Evolutionary conservation across 2,888 invertebrate genomes (phyloP), one percentile per base, ranked within the genome.

Genomic region (Strigamia maritima): DNA sequence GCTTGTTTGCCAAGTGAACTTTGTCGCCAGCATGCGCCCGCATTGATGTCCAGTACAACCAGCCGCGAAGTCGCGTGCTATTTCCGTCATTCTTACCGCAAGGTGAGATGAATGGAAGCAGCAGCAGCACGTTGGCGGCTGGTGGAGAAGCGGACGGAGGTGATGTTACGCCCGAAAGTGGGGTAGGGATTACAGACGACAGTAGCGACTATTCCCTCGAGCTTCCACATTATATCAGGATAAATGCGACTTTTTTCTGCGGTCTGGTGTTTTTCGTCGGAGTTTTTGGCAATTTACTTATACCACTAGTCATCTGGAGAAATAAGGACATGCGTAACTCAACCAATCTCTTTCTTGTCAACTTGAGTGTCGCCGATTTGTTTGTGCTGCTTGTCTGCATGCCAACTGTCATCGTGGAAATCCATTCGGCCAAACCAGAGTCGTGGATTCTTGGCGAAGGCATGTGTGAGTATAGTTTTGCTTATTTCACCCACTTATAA

Each of bases 311-410:
- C 83, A 95, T 97, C 82, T 89, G 94, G 84, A 92, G 93, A 86
- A 94, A 94, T 77, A 94, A 94, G 86, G 95, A 97, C 85, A 94
- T 97, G 94, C 90, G 95, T 84, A 96, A 95, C 85, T 95, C 96
- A 79, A 97, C 97, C 81, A 97, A 97, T 86, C 94, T 95, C 84
- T 97, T 97, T 86, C 90, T 97, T 84, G 93, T 96, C 86, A 97
- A 97, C 87, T 88, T 97, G 84, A 95, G 95, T 86, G 91, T 96
- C 60, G 96, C 97, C 19, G 97, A 97, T 87, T 88, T 97, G 83
- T 91, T 95, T 89, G 95, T 97, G 83, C 87, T 97, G 82, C 87
- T 96, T 81, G 92, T 97, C 81, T 97, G 96, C 85, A 95, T 96
- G 81, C 97, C 97, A 8, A 94, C 96, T 0, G 94, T 95, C 40